Conservation (phyloP, 2,113 vertebrate genomes). For the Anthoscopus minutus region DNA sequence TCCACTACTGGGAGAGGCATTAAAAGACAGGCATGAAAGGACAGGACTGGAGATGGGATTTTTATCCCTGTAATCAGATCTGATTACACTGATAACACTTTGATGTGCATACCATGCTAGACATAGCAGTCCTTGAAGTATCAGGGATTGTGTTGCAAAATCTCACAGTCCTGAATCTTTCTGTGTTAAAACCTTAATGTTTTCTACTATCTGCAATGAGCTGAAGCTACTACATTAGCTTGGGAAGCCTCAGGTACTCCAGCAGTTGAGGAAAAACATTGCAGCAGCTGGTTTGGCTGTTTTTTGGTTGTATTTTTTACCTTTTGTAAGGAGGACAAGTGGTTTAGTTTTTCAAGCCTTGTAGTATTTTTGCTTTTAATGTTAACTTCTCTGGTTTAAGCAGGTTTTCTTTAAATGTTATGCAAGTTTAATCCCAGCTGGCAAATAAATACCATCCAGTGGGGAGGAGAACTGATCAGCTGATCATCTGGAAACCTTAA, state of each 20-base stretch:
- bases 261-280: background rate
- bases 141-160: background rate
- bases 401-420: background rate
- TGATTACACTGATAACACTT: background rate
- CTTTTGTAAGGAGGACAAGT: background rate
- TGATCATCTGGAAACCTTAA: background rate
- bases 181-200: background rate
- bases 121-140: background rate
- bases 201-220: background rate
- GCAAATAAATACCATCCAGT: background rate
- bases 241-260: background rate
- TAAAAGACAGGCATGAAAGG: background rate
- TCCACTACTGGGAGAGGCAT: background rate
- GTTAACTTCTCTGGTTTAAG: background rate
- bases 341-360: background rate
- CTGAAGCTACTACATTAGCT: background rate
- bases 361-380: background rate
- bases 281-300: background rate
- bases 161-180: background rate
- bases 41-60: background rate
- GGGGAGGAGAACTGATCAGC: background rate
- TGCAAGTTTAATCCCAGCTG: background rate
- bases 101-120: background rate
- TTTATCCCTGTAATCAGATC: background rate
- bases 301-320: background rate